Conservation (phyloP, 2,113 vertebrate genomes). For the Salminus brasiliensis region DNA sequence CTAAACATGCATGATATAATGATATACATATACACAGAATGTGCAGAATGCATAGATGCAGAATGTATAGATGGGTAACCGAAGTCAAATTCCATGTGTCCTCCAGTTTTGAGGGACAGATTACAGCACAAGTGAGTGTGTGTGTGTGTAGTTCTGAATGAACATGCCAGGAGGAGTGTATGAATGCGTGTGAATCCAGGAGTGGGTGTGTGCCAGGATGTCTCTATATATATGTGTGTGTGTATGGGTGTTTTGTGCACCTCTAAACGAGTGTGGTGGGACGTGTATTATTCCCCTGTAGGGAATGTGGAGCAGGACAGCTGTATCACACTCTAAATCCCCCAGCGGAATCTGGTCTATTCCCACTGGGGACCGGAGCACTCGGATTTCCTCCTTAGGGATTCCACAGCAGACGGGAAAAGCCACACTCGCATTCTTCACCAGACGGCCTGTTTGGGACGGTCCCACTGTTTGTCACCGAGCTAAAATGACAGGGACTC, state of each 20-base stretch:
- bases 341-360: conserved; percentile 53
- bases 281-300: conserved; percentile 36
- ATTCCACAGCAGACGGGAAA: conserved; percentile 7
- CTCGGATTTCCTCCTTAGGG: conserved; percentile 31
- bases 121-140: too few relatives aligned
- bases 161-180: not conserved
- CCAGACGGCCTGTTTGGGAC: not conserved
- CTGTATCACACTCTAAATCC: conserved; percentile 59
- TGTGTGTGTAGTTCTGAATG: not conserved
- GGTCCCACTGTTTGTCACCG: not conserved
- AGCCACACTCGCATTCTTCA: conserved; percentile 23
- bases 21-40: not conserved
- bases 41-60: not conserved
- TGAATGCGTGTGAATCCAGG: not conserved
- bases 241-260: conserved; percentile 7
- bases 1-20: not conserved
- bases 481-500: not conserved
- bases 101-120: too few relatives aligned
- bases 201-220: not conserved
- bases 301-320: conserved; percentile 54
- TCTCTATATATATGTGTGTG: conserved; percentile 15
- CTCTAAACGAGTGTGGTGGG: conserved; percentile 36
- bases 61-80: not conserved
- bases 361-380: conserved; percentile 55
- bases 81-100: not conserved